These are phyloP conservation scores for Heteromurus nitidus DNA, from an alignment of 2,888 invertebrate genomes.

Conservation along the genomic window DNA sequence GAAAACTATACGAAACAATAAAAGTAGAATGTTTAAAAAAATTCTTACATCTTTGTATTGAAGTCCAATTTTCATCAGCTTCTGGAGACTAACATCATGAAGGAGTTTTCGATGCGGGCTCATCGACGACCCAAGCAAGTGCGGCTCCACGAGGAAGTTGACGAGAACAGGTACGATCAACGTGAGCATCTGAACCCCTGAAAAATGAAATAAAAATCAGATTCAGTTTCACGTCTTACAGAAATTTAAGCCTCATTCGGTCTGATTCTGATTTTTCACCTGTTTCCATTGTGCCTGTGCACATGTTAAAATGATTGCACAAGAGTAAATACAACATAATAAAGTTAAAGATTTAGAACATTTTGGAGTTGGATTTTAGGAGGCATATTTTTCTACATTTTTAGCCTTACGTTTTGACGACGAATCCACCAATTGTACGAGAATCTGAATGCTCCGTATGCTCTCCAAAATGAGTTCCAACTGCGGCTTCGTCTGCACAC, in stretches of 20 bases:
- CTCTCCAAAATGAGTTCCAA: slow-evolving; percentile 84
- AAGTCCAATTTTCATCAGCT: slow-evolving; percentile 93
- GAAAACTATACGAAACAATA: not conserved
- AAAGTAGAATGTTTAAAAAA: not conserved
- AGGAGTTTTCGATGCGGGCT: slow-evolving; percentile 82
- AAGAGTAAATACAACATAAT: too few relatives aligned
- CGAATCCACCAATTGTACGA: slow-evolving; percentile 83
- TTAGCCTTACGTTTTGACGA: slow-evolving; percentile 84
- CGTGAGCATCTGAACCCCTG: slow-evolving; percentile 92
- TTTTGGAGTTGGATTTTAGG: too few relatives aligned
- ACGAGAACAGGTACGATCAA: slow-evolving; percentile 93
- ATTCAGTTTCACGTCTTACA: not conserved
- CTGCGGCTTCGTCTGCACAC: slow-evolving; percentile 82
- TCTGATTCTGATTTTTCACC: slow-evolving; percentile 34
- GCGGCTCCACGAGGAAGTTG: slow-evolving; percentile 85
- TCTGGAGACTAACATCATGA: slow-evolving; percentile 92
- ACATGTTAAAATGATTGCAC: too few relatives aligned
- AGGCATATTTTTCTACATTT: slow-evolving; percentile 56
- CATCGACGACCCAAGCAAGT: slow-evolving; percentile 78
- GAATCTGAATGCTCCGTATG: slow-evolving; percentile 70
- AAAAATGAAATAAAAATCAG: slow-evolving; percentile 6
- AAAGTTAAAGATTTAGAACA: too few relatives aligned
- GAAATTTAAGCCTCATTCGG: not conserved
- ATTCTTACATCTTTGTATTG: slow-evolving; percentile 87
- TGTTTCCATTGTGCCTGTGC: slow-evolving; percentile 59